Evolutionary conservation across 2,888 invertebrate genomes (phyloP).

Genomic region (Cerastoderma edule): DNA sequence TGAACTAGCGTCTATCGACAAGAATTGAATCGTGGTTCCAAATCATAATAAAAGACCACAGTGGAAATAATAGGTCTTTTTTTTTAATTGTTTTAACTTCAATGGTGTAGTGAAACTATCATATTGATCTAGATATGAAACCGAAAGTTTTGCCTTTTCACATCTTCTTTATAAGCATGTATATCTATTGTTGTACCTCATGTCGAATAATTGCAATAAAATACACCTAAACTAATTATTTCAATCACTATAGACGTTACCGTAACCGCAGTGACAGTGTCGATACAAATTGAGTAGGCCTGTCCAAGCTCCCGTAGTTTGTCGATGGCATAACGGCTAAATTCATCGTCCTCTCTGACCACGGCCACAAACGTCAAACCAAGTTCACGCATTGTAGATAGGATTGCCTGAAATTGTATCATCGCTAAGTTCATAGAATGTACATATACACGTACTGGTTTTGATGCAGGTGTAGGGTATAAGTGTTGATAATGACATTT

Average conservation of each 20-base stretch:
- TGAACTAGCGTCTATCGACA: no score
- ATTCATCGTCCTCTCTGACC: slow-evolving; percentile 69
- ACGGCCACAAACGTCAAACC: slow-evolving; percentile 72
- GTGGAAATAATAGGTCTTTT: no score
- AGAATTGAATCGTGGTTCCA: no score
- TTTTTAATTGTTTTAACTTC: no score
- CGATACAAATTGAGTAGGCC: slow-evolving; percentile 69
- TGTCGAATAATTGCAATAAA: not conserved
- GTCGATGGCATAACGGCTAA: slow-evolving; percentile 59
- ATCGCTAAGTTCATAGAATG: not conserved
- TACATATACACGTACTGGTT: not conserved
- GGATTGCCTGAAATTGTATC: slow-evolving; percentile 64
- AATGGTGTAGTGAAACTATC: no score
- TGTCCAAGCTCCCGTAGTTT: slow-evolving; percentile 59
- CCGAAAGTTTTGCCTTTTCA: no score
- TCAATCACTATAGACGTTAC: slow-evolving; percentile 3
- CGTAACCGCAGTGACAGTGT: slow-evolving; percentile 36
- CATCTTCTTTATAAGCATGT: no score
- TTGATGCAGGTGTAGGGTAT: no score
- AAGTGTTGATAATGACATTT: not conserved
- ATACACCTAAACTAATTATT: not conserved
- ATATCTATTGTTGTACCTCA: not conserved
- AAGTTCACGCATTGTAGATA: slow-evolving; percentile 63
- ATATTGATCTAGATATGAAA: no score
- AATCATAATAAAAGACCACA: no score